Base-by-base conservation (phyloP, 2,888 invertebrate genomes). In the Agrotis clavis region DNA sequence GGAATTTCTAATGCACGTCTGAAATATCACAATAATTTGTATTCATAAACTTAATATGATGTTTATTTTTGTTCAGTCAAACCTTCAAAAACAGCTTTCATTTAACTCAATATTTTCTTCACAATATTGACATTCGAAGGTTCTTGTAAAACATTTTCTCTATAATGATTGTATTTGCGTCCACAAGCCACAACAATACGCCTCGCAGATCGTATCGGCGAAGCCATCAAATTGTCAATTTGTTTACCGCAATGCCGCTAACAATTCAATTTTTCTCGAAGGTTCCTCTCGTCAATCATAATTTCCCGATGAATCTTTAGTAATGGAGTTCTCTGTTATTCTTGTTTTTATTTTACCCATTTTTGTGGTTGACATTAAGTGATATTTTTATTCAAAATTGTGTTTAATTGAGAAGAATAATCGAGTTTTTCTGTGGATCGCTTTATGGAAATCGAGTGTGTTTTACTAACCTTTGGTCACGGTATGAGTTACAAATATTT, bases 141-240 rank as follows among this genome's bases (percentile, higher is more conserved):
- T 50, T 53, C 21, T 57, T 45, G 41, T 41, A 63, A 62, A 64
- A n/a, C 9, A 59, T 60, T 77, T 67, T 73, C 48, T 50, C 18
- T 41, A 19, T 63, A 64, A 69, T 69, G 41, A 21, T 16, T 67
- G 50, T 81, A 70, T 65, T 54, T 54, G 18, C 69, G 56, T 51
- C 18, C 21, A 50, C 60, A 57, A 67, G 50, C 77, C 73, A 56
- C 77, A 74, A 67, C 64, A 77, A 61, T 67, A 54, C 59, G 53
- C 53, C 4, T 16, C 54, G 19, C 56, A 30, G 69, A 45, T 65
- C 53, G 63, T 77, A 71, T 68, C 81, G 51, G 35, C 47, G 64
- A 53, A 67, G 45, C 67, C 77, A 65, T 69, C 74, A 61, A 67
- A 47, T 66, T 73, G 81, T 16, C 81, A 73, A 80, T 81, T 81